These are phyloP conservation scores for Lycocorax pyrrhopterus DNA, from an alignment of 2,113 vertebrate genomes.

Conservation along the genomic window DNA sequence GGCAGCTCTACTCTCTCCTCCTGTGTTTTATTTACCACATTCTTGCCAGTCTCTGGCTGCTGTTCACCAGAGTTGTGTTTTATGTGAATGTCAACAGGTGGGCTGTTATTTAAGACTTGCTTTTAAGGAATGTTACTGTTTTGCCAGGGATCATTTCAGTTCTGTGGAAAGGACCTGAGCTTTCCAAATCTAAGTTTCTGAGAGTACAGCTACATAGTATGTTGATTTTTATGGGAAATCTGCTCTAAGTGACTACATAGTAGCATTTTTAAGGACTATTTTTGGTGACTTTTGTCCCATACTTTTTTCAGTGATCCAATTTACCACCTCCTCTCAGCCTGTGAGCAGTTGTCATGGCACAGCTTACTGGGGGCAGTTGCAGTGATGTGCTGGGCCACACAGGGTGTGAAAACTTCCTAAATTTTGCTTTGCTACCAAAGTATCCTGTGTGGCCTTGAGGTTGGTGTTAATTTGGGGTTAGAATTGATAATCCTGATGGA, in stretches of 20 bases:
- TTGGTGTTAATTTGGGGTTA: background rate
- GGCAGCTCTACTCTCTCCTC: background rate
- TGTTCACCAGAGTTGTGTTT: conserved; percentile 3
- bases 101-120: conserved; percentile 31
- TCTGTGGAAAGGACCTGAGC: background rate
- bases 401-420: background rate
- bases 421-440: background rate
- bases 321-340: background rate
- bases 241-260: background rate
- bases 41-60: background rate
- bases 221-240: background rate
- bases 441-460: background rate
- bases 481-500: background rate
- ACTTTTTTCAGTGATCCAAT: background rate
- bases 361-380: background rate
- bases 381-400: background rate
- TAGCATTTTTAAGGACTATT: background rate
- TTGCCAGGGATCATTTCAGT: conserved; percentile 11
- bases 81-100: conserved; percentile 38
- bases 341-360: background rate
- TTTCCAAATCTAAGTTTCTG: background rate
- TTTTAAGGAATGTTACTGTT: conserved; percentile 13
- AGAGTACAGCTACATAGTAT: background rate
- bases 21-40: conserved; percentile 12
- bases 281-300: background rate